Evolutionary conservation across 2,797 vertebrate genomes (phyloP).

Genomic region (Hapalemur alaotrensis): DNA sequence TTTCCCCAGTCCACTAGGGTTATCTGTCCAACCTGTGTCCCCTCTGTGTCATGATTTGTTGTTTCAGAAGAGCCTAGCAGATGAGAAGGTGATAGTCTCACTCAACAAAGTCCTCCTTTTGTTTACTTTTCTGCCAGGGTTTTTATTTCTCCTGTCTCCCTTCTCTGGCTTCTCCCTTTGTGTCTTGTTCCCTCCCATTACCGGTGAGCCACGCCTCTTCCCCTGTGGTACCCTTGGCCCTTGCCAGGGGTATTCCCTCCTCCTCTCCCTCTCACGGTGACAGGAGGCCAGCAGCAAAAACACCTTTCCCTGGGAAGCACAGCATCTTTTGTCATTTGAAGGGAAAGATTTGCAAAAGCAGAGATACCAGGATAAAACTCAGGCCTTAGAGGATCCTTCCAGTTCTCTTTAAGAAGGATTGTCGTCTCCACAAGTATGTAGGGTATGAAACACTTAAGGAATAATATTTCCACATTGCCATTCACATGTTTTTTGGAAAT

Average conservation of each 20-base stretch:
- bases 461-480: not conserved
- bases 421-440: not conserved
- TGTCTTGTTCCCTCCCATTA: not conserved
- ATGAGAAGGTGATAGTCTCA: not conserved
- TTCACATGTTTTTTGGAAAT: not conserved
- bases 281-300: not conserved
- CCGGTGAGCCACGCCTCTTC: not conserved
- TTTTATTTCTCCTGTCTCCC: not conserved
- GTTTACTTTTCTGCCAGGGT: not conserved
- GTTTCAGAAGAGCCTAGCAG: not conserved
- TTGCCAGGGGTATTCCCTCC: not conserved
- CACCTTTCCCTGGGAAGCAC: not conserved
- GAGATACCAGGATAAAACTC: not conserved
- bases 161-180: too few species aligned
- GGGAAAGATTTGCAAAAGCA: not conserved
- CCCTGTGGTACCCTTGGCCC: not conserved
- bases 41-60: not conserved
- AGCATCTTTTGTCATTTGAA: not conserved
- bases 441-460: fast-evolving
- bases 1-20: not conserved
- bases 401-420: not conserved
- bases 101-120: not conserved
- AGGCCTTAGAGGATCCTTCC: not conserved
- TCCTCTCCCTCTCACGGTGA: not conserved
- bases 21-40: not conserved